Conservation (phyloP, 2,888 invertebrate species). For the Cataglyphis albicans region DNA sequence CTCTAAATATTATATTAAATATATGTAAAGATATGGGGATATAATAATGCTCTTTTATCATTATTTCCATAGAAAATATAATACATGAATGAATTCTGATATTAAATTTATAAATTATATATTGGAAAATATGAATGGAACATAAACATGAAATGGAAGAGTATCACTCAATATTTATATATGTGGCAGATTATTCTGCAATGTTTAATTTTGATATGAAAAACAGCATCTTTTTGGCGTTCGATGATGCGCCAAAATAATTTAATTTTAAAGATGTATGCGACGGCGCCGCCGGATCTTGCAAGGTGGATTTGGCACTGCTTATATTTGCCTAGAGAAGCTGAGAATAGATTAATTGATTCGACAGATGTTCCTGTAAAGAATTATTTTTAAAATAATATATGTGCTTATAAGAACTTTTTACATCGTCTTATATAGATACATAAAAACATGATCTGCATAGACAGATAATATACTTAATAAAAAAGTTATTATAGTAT, state of each 20-base stretch:
- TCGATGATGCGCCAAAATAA: constrained; percentile 69
- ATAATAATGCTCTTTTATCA: not conserved
- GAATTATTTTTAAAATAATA: constrained; percentile 39
- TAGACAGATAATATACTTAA: not conserved
- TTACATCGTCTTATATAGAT: not conserved
- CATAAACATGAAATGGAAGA: not conserved
- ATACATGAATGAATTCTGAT: not conserved
- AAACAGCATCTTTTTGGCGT: constrained; percentile 52
- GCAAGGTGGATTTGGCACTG: constrained; percentile 66
- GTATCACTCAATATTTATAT: not conserved
- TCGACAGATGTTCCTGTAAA: constrained; percentile 55
- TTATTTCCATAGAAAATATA: not conserved
- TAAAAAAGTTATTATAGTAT: not conserved
- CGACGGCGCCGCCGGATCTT: constrained; percentile 54
- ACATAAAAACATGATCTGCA: not conserved
- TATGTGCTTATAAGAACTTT: not conserved
- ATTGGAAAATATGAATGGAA: not conserved
- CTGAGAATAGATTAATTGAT: constrained; percentile 71
- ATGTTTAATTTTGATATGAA: not conserved
- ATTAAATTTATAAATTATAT: not conserved
- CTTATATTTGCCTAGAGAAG: constrained; percentile 61
- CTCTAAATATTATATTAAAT: not conserved
- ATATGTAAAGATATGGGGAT: not conserved
- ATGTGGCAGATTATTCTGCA: not conserved
- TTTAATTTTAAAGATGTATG: constrained; percentile 68